These are phyloP conservation scores for Poicephalus gulielmi DNA, from an alignment of 2,113 vertebrate species.

Conservation along the genomic window DNA sequence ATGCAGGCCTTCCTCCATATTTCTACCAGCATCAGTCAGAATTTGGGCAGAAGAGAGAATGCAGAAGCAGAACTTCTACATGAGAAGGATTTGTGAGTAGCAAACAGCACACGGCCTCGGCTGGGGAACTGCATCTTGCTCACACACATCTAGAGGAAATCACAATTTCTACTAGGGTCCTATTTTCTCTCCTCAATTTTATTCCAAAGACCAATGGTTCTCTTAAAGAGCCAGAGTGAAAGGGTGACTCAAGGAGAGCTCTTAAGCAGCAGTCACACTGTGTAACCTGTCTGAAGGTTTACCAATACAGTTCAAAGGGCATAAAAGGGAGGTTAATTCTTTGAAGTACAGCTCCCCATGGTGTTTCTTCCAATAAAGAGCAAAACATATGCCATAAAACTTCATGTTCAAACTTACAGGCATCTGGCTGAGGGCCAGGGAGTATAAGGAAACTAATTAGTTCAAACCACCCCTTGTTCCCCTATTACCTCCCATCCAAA, in stretches of 20 bases:
- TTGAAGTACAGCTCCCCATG: slow-evolving; percentile 30
- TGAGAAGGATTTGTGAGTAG: neutral
- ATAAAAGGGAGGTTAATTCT: slow-evolving; percentile 1
- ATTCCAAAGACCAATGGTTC: neutral
- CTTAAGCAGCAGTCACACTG: neutral
- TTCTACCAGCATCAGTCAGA: neutral
- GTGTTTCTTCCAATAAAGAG: slow-evolving; percentile 50
- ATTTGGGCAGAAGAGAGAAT: neutral
- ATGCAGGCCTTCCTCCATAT: neutral
- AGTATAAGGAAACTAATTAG: slow-evolving; percentile 69
- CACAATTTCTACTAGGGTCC: neutral
- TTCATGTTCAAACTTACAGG: slow-evolving; percentile 42
- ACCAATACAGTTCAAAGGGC: slow-evolving; percentile 11
- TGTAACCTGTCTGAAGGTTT: neutral
- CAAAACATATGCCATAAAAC: slow-evolving; percentile 46
- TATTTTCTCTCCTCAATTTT: neutral
- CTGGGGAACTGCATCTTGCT: neutral
- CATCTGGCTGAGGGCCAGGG: slow-evolving; percentile 47
- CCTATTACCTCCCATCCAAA: slow-evolving; percentile 53
- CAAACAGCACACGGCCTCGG: fast-evolving
- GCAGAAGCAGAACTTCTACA: fast-evolving
- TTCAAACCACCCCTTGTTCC: neutral
- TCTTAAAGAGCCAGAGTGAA: neutral
- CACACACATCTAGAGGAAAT: neutral
- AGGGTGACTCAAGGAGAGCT: neutral